Conservation (phyloP, 1,140 invertebrate genomes). For the Bilobella aurantiaca region DNA sequence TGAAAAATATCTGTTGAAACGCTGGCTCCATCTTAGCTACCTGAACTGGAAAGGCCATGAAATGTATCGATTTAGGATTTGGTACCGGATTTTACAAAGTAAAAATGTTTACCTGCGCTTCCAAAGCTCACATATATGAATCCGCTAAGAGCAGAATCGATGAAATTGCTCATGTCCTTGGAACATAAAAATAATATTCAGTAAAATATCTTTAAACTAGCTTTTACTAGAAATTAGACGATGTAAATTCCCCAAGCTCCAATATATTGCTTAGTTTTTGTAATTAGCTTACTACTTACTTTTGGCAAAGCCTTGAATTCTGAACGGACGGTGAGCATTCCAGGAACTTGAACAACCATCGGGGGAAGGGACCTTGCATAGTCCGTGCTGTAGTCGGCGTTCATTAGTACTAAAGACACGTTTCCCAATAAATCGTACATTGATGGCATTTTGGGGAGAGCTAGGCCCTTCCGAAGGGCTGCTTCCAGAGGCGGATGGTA, state of each 20-base stretch:
- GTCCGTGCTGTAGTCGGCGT: conserved; percentile 6
- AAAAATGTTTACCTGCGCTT: conserved; percentile 27
- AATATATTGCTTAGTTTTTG: not conserved
- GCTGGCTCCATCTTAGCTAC: conserved; percentile 40
- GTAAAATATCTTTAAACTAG: not conserved
- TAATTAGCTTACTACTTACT: not conserved
- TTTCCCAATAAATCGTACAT: conserved; percentile 11
- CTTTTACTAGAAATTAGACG: not conserved
- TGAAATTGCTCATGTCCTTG: not conserved
- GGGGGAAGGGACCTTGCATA: conserved; percentile 10
- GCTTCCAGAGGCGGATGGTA: conserved; percentile 13
- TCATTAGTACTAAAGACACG: conserved; percentile 12
- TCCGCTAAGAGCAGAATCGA: conserved; percentile 42
- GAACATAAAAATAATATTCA: not conserved
- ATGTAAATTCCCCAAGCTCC: not conserved
- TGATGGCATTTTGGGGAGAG: conserved; percentile 5
- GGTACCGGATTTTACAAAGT: conserved; percentile 4
- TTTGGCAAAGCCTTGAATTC: not conserved
- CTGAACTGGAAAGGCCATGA: conserved; percentile 37
- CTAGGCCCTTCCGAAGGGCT: conserved; percentile 8
- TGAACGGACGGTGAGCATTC: not conserved
- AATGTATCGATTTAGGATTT: not conserved
- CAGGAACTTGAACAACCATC: not conserved
- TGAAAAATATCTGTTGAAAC: conserved; percentile 42
- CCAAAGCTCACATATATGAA: conserved; percentile 48